Evolutionary conservation across 1,140 invertebrate species (phyloP).

Genomic region (Pygmarrhopalites habei): DNA sequence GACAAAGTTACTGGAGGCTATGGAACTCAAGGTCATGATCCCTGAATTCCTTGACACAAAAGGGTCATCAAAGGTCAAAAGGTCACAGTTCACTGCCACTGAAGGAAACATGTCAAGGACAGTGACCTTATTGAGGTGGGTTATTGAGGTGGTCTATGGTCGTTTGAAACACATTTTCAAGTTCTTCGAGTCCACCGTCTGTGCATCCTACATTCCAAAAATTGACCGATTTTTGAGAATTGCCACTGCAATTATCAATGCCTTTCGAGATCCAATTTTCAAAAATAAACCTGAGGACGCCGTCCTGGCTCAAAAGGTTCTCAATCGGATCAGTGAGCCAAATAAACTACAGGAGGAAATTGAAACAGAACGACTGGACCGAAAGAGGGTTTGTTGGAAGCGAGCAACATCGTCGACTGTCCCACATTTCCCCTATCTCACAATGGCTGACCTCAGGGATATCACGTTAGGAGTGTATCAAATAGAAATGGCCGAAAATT

Average conservation of each 20-base stretch:
- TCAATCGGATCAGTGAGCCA: not conserved
- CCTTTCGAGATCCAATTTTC: not conserved
- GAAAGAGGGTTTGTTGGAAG: not conserved
- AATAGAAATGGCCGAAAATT: not conserved
- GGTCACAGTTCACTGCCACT: not conserved
- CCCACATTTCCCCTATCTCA: not conserved
- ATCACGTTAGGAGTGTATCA: constrained; percentile 9
- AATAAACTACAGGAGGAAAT: not conserved
- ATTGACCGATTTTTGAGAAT: constrained; percentile 12
- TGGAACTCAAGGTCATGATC: too few species aligned
- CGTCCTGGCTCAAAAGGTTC: not conserved
- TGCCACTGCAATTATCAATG: constrained; percentile 10
- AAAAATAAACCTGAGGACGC: not conserved
- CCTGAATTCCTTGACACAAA: too few species aligned
- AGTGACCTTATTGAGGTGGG: constrained; percentile 33
- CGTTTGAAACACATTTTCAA: constrained; percentile 34
- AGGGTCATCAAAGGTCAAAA: too few species aligned
- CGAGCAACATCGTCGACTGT: not conserved
- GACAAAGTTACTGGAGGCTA: too few species aligned
- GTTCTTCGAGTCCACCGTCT: constrained; percentile 17
- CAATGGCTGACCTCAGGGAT: not conserved
- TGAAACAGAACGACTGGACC: not conserved
- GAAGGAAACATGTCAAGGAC: constrained; percentile 24
- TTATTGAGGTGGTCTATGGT: constrained; percentile 34
- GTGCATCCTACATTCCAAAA: constrained; percentile 14